Evolutionary conservation across 2,797 vertebrate genomes (phyloP).

Genomic region (Acropternis orthonyx): DNA sequence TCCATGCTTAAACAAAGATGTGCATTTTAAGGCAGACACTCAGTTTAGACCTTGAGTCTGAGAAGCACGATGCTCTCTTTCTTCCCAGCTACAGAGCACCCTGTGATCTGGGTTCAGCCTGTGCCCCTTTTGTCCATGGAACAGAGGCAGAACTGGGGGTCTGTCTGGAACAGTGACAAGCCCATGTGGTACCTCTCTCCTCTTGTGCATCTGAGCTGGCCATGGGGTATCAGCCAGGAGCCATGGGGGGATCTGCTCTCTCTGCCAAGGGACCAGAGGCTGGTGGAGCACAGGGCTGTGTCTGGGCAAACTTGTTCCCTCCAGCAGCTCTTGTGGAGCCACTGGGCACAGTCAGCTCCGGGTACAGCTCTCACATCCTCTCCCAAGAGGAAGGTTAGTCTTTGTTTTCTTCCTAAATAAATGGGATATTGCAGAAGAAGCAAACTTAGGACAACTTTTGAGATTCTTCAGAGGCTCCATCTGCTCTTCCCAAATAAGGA

Average conservation of each 20-base stretch:
- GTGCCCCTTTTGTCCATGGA: neutral
- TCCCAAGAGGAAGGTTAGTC: neutral
- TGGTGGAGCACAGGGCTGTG: neutral
- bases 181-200: rapidly evolving
- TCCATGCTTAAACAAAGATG: conserved; percentile 6
- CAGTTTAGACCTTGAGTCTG: neutral
- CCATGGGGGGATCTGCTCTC: neutral
- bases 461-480: neutral
- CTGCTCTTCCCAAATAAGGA: neutral
- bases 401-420: neutral
- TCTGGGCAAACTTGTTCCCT: neutral
- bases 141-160: rapidly evolving
- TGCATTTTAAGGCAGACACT: neutral
- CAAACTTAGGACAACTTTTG: neutral
- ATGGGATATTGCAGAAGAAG: neutral
- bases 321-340: neutral
- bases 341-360: neutral
- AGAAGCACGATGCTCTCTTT: neutral
- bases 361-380: rapidly evolving
- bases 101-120: neutral
- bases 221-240: neutral
- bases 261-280: neutral
- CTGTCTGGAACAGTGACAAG: neutral
- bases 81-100: neutral
- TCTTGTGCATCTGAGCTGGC: neutral